These are phyloP conservation scores for Scomber colias DNA, from an alignment of 2,113 vertebrate genomes.

Conservation along the genomic window DNA sequence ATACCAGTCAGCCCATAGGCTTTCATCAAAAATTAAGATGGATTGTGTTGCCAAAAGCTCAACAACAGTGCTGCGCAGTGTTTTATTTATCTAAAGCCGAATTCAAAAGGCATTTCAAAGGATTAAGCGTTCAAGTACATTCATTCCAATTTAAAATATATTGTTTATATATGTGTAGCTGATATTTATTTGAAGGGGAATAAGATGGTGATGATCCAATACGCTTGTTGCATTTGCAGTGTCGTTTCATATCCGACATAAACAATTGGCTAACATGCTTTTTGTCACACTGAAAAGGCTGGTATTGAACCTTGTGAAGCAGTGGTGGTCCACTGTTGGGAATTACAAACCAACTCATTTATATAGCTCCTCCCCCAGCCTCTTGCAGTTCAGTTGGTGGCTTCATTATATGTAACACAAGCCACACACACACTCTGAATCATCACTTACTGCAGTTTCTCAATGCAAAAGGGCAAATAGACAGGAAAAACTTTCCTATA, in stretches of 20 bases:
- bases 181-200: constrained; percentile 36
- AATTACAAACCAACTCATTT: constrained; percentile 21
- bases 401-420: constrained; percentile 35
- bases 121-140: constrained; percentile 30
- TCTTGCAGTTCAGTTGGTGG: constrained; percentile 36
- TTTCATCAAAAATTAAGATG: constrained; percentile 83
- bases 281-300: constrained; percentile 33
- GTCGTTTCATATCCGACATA: constrained; percentile 32
- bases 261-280: constrained; percentile 46
- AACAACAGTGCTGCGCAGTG: constrained; percentile 63
- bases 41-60: constrained; percentile 73
- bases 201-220: constrained; percentile 26
- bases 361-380: constrained; percentile 36
- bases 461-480: background rate
- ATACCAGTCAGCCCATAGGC: constrained; percentile 71
- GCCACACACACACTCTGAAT: constrained; percentile 35
- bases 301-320: constrained; percentile 37
- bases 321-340: constrained; percentile 38
- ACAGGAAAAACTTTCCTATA: background rate
- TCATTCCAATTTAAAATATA: constrained; percentile 28
- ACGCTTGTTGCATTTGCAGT: constrained; percentile 2
- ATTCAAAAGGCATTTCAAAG: constrained; percentile 55
- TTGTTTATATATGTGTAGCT: constrained; percentile 22
- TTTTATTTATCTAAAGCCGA: constrained; percentile 73
- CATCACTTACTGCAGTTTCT: constrained; percentile 42